Evolutionary conservation across 1,140 invertebrate species (phyloP), one percentile per base, ranked within the genome.

Genomic region (Procambarus virginalis): DNA sequence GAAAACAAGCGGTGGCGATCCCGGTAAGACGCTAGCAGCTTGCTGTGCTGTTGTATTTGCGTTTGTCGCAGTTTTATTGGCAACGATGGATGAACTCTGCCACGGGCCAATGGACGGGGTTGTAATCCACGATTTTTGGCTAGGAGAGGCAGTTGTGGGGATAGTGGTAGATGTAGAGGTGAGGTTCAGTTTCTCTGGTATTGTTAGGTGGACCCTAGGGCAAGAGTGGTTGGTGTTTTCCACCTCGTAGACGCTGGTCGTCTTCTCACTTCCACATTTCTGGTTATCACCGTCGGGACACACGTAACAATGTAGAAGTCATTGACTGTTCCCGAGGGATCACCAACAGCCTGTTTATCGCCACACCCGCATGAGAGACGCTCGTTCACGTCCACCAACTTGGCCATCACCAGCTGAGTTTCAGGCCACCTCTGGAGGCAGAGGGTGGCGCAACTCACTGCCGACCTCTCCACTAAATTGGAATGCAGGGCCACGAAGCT

Each of bases 291-390:
- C 76, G 49, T 86, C 84, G 20, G 84, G 84, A 55, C 84, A 86
- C 4, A 2, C 45, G 34, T 86, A 17, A 48, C 84, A 86, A 10
- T 46, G 17, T 14, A 20, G 34, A 8, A n/a, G 48, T 86, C 84
- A 20, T 68, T 6, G 10, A 79, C 9, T 49, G 20, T 60, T 3
- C 84, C 84, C 3, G 75, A 78, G 20, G n/a, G 34, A 55, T 79
- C 79, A 6, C 84, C 51, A 3, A 86, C 34, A 22, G 84, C 75
- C 45, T 10, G n/a, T 3, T 86, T 10, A 34, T 20, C 76, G 17
- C 84, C 84, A 34, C 84, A 86, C 34, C 84, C 84, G 60, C 84
- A 86, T 12, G 60, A 75, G 2, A 86, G 84, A 14, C 75, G 55
- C 58, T 86, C 51, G 46, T 86, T 86, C 20, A 86, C 46, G 5